Percentiles rank a stretch among this genome's conserved stretches.
Conservation (phyloP, 2,888 invertebrate species). For the Ceratothoa steindachneri region DNA sequence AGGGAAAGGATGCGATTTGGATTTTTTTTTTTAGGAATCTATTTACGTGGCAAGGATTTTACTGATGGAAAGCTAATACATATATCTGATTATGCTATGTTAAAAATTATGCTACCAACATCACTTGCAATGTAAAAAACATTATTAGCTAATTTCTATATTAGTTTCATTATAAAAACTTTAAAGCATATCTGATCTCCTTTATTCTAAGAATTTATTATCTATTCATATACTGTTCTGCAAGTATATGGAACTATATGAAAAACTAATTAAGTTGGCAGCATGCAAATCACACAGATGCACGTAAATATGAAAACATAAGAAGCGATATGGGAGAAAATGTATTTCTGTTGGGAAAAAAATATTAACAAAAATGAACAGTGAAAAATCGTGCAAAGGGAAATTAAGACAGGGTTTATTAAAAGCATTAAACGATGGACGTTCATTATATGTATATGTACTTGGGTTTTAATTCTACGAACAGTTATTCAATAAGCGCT, state of each 20-base stretch:
- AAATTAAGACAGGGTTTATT: no score
- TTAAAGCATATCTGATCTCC: neutral
- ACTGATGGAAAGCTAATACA: no score
- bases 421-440: no score
- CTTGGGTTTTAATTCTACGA: no score
- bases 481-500: no score
- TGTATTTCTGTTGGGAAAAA: neutral
- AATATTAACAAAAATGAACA: neutral
- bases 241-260: neutral
- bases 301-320: neutral
- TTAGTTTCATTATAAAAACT: neutral
- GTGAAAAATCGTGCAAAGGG: no score
- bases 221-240: neutral
- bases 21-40: neutral
- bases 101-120: no score
- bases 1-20: neutral
- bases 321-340: neutral
- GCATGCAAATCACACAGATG: neutral
- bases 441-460: no score
- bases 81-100: no score
- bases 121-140: slow-evolving; percentile 2
- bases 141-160: neutral
- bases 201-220: neutral
- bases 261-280: neutral
- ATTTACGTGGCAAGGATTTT: neutral